Evolutionary conservation across 2,113 vertebrate species (phyloP).

Genomic region (Gulo gulo): DNA sequence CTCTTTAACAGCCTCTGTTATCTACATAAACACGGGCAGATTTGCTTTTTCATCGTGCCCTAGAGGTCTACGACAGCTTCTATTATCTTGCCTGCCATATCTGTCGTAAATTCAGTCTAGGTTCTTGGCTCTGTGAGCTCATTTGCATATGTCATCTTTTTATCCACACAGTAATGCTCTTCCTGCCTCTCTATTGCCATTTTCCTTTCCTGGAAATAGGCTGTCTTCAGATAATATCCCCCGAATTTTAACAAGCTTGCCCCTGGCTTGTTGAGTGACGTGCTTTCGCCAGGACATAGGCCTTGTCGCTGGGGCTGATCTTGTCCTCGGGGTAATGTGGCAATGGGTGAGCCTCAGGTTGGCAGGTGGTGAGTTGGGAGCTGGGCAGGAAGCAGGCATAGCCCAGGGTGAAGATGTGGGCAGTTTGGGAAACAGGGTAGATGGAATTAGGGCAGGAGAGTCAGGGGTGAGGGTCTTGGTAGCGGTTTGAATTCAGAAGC

Average conservation of each 20-base stretch:
- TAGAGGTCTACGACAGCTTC: slow-evolving; percentile 4
- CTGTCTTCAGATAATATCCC: neutral
- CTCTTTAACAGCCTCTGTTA: slow-evolving; percentile 58
- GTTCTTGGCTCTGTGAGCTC: neutral
- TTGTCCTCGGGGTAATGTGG: neutral
- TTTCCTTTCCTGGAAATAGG: neutral
- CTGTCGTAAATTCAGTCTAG: neutral
- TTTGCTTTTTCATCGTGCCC: slow-evolving; percentile 39
- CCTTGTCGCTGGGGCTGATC: neutral
- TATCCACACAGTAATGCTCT: slow-evolving; percentile 42
- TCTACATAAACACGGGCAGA: slow-evolving; percentile 58
- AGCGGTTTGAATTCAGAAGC: neutral
- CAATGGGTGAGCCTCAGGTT: neutral
- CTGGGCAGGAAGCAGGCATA: neutral
- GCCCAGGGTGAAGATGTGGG: neutral
- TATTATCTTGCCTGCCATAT: neutral
- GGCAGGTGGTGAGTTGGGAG: neutral
- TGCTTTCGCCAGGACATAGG: neutral
- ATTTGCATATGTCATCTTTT: slow-evolving; percentile 43
- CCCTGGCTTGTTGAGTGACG: neutral
- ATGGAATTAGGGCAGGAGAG: neutral
- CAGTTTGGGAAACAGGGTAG: neutral
- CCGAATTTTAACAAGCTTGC: neutral
- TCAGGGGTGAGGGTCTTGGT: neutral
- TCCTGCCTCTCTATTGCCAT: neutral